A percentile compares a stretch with the other conserved stretches of the same genome.
Evolutionary conservation across 35 echinoderm and acorn worm species (phyloP).

Genomic region (Chiridota heheva): DNA sequence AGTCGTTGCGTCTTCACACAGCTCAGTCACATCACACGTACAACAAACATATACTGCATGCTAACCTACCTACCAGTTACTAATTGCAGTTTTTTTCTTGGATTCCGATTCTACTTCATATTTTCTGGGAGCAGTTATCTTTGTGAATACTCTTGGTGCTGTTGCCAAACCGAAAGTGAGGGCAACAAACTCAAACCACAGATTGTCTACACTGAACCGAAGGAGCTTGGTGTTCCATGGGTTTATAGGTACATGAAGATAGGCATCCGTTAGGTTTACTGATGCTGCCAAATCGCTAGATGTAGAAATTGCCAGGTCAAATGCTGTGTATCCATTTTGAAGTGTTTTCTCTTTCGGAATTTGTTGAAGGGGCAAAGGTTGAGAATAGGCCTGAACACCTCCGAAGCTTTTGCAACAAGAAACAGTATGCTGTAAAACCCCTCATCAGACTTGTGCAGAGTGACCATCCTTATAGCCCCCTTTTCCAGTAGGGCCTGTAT

Average conservation of each 20-base stretch:
- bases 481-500: not conserved
- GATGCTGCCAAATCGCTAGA: slow-evolving; percentile 3
- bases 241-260: slow-evolving; percentile 2
- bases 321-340: slow-evolving; percentile 2
- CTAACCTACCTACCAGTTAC: no score
- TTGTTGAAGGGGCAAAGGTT: slow-evolving; percentile 11
- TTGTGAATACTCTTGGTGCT: slow-evolving; percentile 16
- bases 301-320: not conserved
- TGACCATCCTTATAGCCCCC: not conserved
- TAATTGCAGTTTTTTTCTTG: no score
- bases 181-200: not conserved
- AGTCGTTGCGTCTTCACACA: not conserved
- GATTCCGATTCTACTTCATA: no score
- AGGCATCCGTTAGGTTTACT: slow-evolving; percentile 7
- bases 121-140: not conserved
- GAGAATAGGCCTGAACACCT: slow-evolving; percentile 5
- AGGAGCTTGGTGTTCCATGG: not conserved
- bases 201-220: not conserved
- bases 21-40: no score
- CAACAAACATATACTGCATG: no score
- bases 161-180: slow-evolving; percentile 10
- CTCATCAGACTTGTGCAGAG: not conserved
- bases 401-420: slow-evolving; percentile 1
- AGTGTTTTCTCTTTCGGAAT: not conserved
- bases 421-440: slow-evolving; percentile 11